phyloP scores from a whole-genome alignment of 2,888 invertebrate species.

The Diaperis boleti region DNA sequence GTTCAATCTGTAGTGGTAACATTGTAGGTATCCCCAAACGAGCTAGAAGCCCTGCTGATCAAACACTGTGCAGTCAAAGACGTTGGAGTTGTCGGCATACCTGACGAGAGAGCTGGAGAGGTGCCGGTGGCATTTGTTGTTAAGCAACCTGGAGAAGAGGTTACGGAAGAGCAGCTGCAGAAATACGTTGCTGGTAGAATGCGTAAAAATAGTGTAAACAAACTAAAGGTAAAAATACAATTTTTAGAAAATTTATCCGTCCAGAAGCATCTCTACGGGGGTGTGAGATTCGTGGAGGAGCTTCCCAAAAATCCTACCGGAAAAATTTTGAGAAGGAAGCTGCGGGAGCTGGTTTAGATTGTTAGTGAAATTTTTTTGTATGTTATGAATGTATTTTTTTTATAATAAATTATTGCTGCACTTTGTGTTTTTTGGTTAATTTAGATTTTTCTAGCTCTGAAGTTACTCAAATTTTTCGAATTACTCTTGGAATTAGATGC shows the following conservation, averaged over 20 bases:
- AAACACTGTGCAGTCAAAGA: constrained; percentile 80
- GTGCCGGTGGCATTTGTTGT: constrained; percentile 84
- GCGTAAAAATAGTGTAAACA: not conserved
- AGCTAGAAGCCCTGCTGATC: constrained; percentile 84
- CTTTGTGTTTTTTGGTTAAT: no score
- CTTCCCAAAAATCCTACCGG: constrained; percentile 69
- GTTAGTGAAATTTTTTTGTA: no score
- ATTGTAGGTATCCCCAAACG: constrained; percentile 82
- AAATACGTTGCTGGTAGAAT: constrained; percentile 66
- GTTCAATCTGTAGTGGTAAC: not conserved
- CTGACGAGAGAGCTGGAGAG: constrained; percentile 80
- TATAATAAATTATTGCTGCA: no score
- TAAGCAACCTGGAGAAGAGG: constrained; percentile 67
- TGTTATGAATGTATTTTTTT: no score
- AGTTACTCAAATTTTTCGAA: no score
- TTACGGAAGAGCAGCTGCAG: constrained; percentile 66
- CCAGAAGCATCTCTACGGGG: constrained; percentile 79
- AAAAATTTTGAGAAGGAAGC: constrained; percentile 67
- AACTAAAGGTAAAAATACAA: not conserved
- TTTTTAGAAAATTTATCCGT: constrained; percentile 71
- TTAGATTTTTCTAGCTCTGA: no score
- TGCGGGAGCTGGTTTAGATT: constrained; percentile 50
- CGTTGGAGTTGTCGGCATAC: constrained; percentile 82
- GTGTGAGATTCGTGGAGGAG: constrained; percentile 67
- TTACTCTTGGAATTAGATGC: no score